A percentile compares a stretch with the other conserved stretches of the same genome.
Conservation (phyloP, 1,140 invertebrate species). For the Sipha flava region DNA sequence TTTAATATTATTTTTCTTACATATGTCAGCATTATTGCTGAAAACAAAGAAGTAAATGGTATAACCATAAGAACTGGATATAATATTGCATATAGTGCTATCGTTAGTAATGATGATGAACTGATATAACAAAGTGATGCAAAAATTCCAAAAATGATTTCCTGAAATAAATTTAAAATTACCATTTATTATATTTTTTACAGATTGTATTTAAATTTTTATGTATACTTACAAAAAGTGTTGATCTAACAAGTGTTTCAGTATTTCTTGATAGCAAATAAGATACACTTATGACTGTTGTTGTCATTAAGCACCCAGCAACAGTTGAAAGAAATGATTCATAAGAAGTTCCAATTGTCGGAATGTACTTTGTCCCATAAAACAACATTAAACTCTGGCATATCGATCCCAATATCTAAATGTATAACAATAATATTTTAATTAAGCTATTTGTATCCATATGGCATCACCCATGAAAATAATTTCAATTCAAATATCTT, state of each 20-base stretch:
- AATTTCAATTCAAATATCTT: neutral
- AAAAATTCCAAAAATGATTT: slow-evolving; percentile 18
- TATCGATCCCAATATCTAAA: slow-evolving; percentile 59
- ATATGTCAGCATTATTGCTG: slow-evolving; percentile 9
- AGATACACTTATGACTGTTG: slow-evolving; percentile 58
- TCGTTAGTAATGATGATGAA: slow-evolving; percentile 6
- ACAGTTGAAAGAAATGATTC: slow-evolving; percentile 66
- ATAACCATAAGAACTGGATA: neutral
- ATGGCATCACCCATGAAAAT: too few species aligned
- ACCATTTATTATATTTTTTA: too few species aligned
- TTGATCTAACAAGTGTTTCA: slow-evolving; percentile 60
- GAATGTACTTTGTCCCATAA: slow-evolving; percentile 59
- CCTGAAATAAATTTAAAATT: neutral
- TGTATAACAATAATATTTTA: slow-evolving; percentile 37
- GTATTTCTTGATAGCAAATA: slow-evolving; percentile 69
- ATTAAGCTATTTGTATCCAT: too few species aligned
- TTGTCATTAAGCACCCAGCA: slow-evolving; percentile 63
- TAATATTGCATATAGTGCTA: neutral
- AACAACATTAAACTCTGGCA: slow-evolving; percentile 67
- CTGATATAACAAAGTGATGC: neutral
- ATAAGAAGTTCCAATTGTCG: slow-evolving; percentile 60
- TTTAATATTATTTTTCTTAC: neutral
- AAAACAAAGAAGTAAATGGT: neutral
- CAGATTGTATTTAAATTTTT: neutral
- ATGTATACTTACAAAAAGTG: slow-evolving; percentile 66